These are phyloP conservation scores for Lordiphosa fenestrarum DNA, from an alignment of 2,888 invertebrate species.

Conservation along the genomic window DNA sequence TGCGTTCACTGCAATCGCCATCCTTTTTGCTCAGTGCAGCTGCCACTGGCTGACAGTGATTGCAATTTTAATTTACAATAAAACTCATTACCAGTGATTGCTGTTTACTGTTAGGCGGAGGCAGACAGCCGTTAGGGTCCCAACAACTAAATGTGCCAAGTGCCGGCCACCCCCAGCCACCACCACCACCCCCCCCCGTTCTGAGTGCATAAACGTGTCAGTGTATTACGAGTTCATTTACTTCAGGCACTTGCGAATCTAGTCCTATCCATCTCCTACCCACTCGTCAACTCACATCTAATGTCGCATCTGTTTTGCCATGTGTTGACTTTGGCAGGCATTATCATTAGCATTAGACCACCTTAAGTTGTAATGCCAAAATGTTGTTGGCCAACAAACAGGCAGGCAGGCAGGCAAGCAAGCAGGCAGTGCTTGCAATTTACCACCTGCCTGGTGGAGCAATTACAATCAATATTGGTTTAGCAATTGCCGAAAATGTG, in stretches of 20 bases:
- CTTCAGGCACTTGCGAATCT: constrained; percentile 27
- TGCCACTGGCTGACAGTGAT: constrained; percentile 63
- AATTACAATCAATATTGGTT: constrained; percentile 45
- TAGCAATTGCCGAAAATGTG: constrained; percentile 46
- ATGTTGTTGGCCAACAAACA: not conserved
- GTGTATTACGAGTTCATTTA: constrained; percentile 70
- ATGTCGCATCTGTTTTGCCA: constrained; percentile 38
- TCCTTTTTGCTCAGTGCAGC: constrained; percentile 32
- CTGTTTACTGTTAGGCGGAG: constrained; percentile 69
- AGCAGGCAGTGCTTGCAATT: constrained; percentile 3
- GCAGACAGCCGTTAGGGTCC: constrained; percentile 43
- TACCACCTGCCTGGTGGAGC: constrained; percentile 11
- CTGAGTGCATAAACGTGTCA: constrained; percentile 71
- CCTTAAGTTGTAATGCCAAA: constrained; percentile 53
- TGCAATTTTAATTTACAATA: constrained; percentile 75
- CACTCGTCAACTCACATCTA: constrained; percentile 39
- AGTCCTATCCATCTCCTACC: constrained; percentile 1
- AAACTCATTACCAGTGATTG: constrained; percentile 76
- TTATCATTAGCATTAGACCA: constrained; percentile 69
- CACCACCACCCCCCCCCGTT: constrained; percentile 12
- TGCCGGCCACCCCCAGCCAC: constrained; percentile 20
- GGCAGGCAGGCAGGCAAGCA: too few relatives aligned
- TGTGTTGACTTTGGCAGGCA: constrained; percentile 68
- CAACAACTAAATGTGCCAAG: constrained; percentile 64
- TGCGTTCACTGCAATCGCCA: not conserved